These are phyloP conservation scores for Poecilia velifera DNA, from an alignment of 2,797 vertebrate species.

Conservation along the genomic window DNA sequence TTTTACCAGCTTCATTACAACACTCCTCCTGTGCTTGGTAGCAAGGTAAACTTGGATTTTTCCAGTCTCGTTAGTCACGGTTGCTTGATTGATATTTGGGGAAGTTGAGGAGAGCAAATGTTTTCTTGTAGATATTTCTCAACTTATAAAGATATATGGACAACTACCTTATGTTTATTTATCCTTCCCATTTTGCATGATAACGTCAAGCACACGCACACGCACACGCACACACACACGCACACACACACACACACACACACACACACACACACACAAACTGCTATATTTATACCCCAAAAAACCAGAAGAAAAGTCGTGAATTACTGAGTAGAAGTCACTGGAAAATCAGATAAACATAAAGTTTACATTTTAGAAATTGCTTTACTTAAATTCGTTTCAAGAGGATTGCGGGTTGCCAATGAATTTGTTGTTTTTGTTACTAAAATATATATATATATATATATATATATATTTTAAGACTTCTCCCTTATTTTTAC, in stretches of 20 bases:
- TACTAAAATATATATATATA: not conserved
- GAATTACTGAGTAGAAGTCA: not conserved
- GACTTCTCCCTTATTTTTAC: not conserved
- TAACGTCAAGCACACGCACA: no score
- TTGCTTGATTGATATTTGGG: not conserved
- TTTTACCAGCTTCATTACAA: not conserved
- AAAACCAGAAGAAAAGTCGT: not conserved
- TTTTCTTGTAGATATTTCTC: not conserved
- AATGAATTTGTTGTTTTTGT: not conserved
- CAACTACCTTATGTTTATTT: not conserved
- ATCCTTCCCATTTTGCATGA: not conserved
- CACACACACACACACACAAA: no score
- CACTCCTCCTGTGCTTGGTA: not conserved
- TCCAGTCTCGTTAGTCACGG: not conserved
- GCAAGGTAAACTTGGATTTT: not conserved
- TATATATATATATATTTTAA: not conserved
- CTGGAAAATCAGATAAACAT: not conserved
- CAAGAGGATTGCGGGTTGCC: not conserved
- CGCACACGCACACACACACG: no score
- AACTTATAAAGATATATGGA: not conserved
- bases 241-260: no score
- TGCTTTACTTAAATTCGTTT: not conserved
- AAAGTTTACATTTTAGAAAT: not conserved
- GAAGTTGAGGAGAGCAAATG: not conserved
- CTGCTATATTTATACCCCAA: not conserved